A percentile compares a stretch with the other conserved stretches of the same genome.
phyloP scores from a whole-genome alignment of 1,140 invertebrate genomes.

The Gonioctena quinquepunctata region DNA sequence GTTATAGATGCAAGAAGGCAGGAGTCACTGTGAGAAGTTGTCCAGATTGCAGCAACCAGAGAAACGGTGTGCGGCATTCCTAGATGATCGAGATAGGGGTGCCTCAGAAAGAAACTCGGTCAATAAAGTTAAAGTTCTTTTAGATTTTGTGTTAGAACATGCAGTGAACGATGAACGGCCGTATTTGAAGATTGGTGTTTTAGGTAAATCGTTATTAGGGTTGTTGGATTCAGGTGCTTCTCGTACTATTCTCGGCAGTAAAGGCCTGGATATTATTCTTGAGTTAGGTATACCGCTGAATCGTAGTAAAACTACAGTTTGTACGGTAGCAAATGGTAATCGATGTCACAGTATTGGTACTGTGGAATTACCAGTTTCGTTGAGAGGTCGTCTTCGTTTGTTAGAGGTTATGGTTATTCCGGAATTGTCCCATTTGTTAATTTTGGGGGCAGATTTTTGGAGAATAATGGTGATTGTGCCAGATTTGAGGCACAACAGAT shows the following conservation, averaged over 20 bases:
- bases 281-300: not conserved
- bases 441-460: slow-evolving; percentile 20
- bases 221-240: slow-evolving; percentile 26
- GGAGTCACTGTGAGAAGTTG: slow-evolving; percentile 5
- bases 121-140: not conserved
- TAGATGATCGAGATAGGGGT: not conserved
- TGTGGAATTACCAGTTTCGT: not conserved
- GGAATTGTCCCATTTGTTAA: not conserved
- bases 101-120: not conserved
- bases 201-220: slow-evolving; percentile 17
- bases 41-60: slow-evolving; percentile 13
- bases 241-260: not conserved
- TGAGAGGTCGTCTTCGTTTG: not conserved
- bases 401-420: slow-evolving; percentile 6
- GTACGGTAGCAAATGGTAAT: not conserved
- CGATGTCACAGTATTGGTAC: not conserved
- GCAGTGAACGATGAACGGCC: slow-evolving; percentile 18
- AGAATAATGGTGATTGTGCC: slow-evolving; percentile 6
- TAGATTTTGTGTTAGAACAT: not conserved
- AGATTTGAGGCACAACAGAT: slow-evolving; percentile 1
- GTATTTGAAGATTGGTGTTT: slow-evolving; percentile 22
- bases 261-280: not conserved
- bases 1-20: slow-evolving; percentile 17
- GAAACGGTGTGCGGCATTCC: slow-evolving; percentile 12
- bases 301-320: not conserved